phyloP scores from a whole-genome alignment of 2,888 invertebrate species.

The Cephalotes varians region DNA sequence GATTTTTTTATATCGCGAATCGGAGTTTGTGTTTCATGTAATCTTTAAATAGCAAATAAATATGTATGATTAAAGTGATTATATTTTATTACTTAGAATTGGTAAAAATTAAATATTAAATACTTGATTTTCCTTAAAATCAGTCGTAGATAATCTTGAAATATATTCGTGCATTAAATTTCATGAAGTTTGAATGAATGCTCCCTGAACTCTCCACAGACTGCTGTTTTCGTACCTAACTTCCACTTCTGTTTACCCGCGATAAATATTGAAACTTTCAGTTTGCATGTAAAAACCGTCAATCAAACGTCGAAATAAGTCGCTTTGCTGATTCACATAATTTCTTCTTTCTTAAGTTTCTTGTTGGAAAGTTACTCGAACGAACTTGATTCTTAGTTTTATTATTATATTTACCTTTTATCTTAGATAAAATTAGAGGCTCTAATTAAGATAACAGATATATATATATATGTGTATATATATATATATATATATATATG shows the following conservation, averaged over 20 bases:
- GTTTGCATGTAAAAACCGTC: slow-evolving; percentile 48
- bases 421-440: not conserved
- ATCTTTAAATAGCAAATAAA: not conserved
- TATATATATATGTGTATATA: too few relatives aligned
- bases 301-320: slow-evolving; percentile 53
- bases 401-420: not conserved
- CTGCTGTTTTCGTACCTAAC: slow-evolving; percentile 48
- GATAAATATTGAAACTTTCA: slow-evolving; percentile 51
- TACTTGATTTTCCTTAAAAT: slow-evolving; percentile 18
- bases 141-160: slow-evolving; percentile 30
- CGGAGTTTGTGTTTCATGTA: not conserved
- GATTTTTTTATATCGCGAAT: not conserved
- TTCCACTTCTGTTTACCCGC: slow-evolving; percentile 41
- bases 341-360: slow-evolving; percentile 17
- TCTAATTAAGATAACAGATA: slow-evolving; percentile 1
- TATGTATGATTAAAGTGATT: not conserved
- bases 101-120: slow-evolving; percentile 23
- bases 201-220: slow-evolving; percentile 28
- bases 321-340: slow-evolving; percentile 35
- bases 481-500: too few relatives aligned
- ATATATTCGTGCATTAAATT: slow-evolving; percentile 52
- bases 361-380: slow-evolving; percentile 20
- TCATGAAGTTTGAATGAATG: slow-evolving; percentile 48
- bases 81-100: not conserved
- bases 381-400: not conserved